A percentile compares a stretch with the other conserved stretches of the same genome.
phyloP scores from a whole-genome alignment of 2,888 invertebrate species.

The Antheraea assamensis region DNA sequence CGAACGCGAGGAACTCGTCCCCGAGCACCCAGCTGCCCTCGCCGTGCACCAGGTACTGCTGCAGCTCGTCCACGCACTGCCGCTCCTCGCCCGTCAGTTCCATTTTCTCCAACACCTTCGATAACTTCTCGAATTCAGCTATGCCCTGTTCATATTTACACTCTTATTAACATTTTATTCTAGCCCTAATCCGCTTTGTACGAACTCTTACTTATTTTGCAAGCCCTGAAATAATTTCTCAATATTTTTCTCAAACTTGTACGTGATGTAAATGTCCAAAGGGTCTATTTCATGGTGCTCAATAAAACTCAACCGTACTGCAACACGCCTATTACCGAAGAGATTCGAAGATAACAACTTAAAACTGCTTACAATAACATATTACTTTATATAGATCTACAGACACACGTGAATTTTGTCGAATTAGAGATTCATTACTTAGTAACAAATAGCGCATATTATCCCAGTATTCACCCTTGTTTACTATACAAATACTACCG shows the following conservation, averaged over 20 bases:
- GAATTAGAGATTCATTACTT: no score
- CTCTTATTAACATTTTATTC: background rate
- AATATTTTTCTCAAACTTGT: background rate
- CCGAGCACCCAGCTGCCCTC: slow-evolving; percentile 97
- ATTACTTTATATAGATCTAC: no score
- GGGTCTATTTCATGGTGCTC: no score
- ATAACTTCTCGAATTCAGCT: slow-evolving; percentile 88
- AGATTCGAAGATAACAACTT: no score
- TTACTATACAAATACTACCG: no score
- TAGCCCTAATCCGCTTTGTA: background rate
- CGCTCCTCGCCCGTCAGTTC: slow-evolving; percentile 89
- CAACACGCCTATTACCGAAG: no score
- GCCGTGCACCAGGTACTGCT: slow-evolving; percentile 93
- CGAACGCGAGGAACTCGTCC: slow-evolving; percentile 91
- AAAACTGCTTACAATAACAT: no score
- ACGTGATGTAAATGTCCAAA: no score
- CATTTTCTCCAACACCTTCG: slow-evolving; percentile 84
- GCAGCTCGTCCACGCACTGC: slow-evolving; percentile 89
- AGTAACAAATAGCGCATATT: no score
- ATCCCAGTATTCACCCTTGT: no score
- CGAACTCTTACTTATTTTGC: background rate
- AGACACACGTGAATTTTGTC: no score
- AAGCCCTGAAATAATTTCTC: background rate
- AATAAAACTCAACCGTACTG: no score
- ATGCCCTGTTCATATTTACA: slow-evolving; percentile 75